Conservation (phyloP, 2,888 invertebrate species). For the Caenorhabditis wallacei region DNA sequence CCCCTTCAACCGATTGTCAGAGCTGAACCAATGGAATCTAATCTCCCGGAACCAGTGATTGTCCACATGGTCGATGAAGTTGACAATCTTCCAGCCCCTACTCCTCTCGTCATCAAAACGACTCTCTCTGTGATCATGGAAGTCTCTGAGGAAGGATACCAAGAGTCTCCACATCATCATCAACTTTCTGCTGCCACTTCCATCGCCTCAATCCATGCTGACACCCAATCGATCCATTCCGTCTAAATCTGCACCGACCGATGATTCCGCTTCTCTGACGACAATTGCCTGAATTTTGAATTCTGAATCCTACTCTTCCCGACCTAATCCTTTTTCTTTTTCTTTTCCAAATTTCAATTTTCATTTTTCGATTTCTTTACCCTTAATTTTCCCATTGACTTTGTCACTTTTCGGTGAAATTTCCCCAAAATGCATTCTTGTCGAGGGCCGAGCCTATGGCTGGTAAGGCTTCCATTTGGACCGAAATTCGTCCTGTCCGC, state of each 20-base stretch:
- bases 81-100: neutral
- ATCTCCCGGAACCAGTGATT: neutral
- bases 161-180: neutral
- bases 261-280: no score
- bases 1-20: neutral
- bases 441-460: no score
- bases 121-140: neutral
- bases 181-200: neutral
- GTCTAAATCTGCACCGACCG: neutral
- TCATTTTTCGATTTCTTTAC: no score
- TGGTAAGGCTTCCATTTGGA: no score
- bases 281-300: no score
- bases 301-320: no score
- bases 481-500: no score
- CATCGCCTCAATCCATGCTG: neutral
- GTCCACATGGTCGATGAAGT: neutral
- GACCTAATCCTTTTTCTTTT: no score
- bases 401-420: no score
- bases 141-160: neutral
- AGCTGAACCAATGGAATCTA: neutral
- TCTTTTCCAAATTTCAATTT: no score
- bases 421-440: no score
- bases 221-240: neutral
- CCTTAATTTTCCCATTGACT: no score
- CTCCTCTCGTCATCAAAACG: neutral